Evolutionary conservation across 2,797 vertebrate genomes (phyloP).

Genomic region (Dipus sagitta): DNA sequence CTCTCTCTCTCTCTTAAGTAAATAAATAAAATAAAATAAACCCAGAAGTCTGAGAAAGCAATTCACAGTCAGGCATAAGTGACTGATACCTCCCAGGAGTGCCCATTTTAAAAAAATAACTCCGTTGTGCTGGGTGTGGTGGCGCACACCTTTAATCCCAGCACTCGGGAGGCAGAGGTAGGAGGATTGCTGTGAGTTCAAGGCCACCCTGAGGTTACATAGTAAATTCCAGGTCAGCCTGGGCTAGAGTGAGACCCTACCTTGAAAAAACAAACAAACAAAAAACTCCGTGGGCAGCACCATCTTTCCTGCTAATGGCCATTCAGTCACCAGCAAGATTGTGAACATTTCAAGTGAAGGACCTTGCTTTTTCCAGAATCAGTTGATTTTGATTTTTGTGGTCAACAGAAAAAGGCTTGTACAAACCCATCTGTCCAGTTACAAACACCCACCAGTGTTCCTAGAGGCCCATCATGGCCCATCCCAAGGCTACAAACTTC

Average conservation of each 20-base stretch:
- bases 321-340: background rate
- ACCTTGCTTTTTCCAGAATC: background rate
- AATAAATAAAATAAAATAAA: no score
- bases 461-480: background rate
- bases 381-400: background rate
- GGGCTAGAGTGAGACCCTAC: no score
- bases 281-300: background rate
- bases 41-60: background rate
- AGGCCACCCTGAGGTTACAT: no score
- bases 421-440: background rate
- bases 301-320: rapidly evolving
- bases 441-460: background rate
- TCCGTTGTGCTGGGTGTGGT: no score
- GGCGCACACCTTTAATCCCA: no score
- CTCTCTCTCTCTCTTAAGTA: no score
- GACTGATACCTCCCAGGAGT: background rate
- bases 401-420: background rate
- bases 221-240: no score
- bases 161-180: no score
- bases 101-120: background rate
- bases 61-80: background rate
- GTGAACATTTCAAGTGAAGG: background rate
- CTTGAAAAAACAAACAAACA: no score
- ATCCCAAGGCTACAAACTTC: background rate
- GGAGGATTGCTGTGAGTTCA: no score